A percentile compares a stretch with the other conserved stretches of the same genome.
phyloP scores from a whole-genome alignment of 2,797 vertebrate genomes.

The Artibeus jamaicensis region DNA sequence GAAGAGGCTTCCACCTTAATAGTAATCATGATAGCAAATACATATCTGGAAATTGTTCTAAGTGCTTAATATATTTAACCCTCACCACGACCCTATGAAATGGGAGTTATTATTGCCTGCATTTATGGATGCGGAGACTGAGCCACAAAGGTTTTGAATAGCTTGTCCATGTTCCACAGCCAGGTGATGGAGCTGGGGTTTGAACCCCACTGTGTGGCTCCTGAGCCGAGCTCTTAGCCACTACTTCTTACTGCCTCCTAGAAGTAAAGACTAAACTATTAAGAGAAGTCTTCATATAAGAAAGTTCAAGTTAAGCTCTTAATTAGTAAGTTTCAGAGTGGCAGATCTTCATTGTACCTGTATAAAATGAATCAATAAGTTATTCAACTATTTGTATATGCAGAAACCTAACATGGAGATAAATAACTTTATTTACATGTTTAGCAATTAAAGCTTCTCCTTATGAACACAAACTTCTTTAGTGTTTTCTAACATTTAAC shows the following conservation, averaged over 20 bases:
- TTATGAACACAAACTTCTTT: background rate
- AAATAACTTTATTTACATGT: background rate
- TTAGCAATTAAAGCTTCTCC: conserved; percentile 2
- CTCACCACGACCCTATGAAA: background rate
- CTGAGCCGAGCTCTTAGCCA: background rate
- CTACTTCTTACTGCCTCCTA: background rate
- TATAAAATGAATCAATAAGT: conserved; percentile 1
- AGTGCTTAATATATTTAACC: background rate
- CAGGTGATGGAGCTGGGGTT: background rate
- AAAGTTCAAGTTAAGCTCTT: background rate
- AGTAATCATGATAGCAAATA: background rate
- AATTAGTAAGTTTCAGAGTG: background rate
- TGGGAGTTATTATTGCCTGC: background rate
- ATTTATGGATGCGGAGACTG: background rate
- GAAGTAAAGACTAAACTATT: background rate
- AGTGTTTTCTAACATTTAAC: background rate
- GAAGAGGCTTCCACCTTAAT: background rate
- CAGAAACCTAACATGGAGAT: background rate
- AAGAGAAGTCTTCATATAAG: background rate
- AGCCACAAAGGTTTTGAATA: background rate
- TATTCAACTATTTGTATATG: background rate
- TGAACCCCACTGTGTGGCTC: background rate
- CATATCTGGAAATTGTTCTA: background rate
- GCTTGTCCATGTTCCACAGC: background rate
- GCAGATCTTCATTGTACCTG: background rate